Evolutionary conservation across 2,113 vertebrate genomes (phyloP).

Genomic region (Trochalopteron elliotii): DNA sequence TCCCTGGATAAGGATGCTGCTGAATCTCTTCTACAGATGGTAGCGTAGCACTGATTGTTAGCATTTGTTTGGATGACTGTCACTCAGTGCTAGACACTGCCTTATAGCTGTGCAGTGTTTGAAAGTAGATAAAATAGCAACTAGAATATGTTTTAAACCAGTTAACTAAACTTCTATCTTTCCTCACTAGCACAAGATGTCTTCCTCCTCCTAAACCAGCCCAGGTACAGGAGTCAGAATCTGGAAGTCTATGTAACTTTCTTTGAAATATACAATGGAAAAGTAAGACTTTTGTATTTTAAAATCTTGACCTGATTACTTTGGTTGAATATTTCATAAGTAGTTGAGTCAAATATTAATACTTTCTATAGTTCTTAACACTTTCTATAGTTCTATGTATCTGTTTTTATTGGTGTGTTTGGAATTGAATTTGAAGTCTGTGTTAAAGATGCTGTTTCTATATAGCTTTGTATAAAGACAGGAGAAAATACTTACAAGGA

Average conservation of each 20-base stretch:
- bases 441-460: neutral
- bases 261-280: conserved; percentile 98
- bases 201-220: conserved; percentile 84
- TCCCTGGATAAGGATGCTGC: neutral
- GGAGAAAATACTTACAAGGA: neutral
- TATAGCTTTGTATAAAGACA: neutral
- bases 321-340: neutral
- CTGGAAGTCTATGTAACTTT: conserved; percentile 89
- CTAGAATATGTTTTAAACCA: neutral
- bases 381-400: neutral
- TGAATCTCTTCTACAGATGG: neutral
- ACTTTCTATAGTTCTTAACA: neutral
- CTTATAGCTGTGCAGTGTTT: neutral
- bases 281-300: conserved; percentile 73
- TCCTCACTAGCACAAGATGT: conserved; percentile 86
- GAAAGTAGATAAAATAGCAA: neutral
- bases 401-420: neutral
- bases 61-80: neutral
- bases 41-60: neutral
- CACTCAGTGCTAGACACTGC: neutral
- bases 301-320: neutral
- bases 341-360: neutral
- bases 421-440: neutral
- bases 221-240: conserved; percentile 74
- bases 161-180: neutral